Evolutionary conservation across 2,113 vertebrate species (phyloP).

Genomic region (Neogale vison): DNA sequence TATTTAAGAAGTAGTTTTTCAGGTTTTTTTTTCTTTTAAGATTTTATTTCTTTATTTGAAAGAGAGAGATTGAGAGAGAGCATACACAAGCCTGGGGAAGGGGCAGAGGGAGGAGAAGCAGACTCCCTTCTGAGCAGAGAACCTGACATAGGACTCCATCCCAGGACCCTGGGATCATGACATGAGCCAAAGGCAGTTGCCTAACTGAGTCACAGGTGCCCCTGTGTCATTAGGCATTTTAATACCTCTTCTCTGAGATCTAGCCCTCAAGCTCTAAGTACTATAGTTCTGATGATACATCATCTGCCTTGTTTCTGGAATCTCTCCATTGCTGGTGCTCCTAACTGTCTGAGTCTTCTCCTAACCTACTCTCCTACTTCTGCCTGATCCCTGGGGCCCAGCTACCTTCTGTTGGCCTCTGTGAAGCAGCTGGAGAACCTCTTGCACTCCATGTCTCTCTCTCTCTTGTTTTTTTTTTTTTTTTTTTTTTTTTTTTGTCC

Average conservation of each 20-base stretch:
- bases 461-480: fast-evolving
- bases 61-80: neutral
- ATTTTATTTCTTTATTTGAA: neutral
- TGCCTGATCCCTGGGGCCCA: neutral
- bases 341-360: neutral
- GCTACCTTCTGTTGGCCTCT: neutral
- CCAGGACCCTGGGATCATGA: neutral
- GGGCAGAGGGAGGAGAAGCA: neutral
- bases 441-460: too few species aligned
- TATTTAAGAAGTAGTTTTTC: neutral
- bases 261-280: neutral
- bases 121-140: neutral
- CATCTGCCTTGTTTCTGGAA: neutral
- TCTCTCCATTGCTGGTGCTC: neutral
- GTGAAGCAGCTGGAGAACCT: neutral
- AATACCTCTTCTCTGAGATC: neutral
- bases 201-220: neutral
- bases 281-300: neutral
- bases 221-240: neutral
- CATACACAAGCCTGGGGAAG: neutral
- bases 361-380: neutral
- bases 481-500: neutral
- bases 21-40: neutral
- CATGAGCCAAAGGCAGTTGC: neutral
- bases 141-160: neutral